Evolutionary conservation across 2,113 vertebrate genomes (phyloP).

Genomic region (Solea senegalensis): DNA sequence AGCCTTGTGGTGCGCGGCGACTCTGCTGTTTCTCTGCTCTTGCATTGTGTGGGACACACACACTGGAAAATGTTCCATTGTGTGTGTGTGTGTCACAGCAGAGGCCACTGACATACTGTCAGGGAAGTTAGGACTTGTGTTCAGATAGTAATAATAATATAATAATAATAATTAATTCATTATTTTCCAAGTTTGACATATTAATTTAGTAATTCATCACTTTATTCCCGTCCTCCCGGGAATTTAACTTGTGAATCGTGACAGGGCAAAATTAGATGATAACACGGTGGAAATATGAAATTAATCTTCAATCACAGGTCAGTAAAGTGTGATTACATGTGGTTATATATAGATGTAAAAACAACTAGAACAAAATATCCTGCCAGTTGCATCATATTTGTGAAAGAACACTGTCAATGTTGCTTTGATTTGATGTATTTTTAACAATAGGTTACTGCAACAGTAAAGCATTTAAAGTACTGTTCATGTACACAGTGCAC

Average conservation of each 20-base stretch:
- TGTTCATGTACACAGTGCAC: neutral
- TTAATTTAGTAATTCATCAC: too few species aligned
- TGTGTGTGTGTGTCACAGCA: slow-evolving; percentile 15
- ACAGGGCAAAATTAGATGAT: neutral
- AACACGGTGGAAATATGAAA: too few species aligned
- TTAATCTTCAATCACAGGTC: neutral
- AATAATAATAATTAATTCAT: too few species aligned
- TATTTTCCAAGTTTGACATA: too few species aligned
- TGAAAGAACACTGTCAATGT: neutral
- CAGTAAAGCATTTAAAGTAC: neutral
- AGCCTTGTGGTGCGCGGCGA: slow-evolving; percentile 52
- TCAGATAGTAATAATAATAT: neutral
- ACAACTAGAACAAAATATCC: neutral
- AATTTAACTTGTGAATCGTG: neutral
- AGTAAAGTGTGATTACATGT: neutral
- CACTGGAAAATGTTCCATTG: slow-evolving; percentile 41
- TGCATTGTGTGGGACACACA: slow-evolving; percentile 31
- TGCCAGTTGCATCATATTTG: neutral
- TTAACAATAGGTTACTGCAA: neutral
- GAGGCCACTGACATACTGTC: slow-evolving; percentile 20
- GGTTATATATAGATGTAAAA: too few species aligned
- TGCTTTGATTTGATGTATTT: neutral
- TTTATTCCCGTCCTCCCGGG: too few species aligned
- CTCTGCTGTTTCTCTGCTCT: slow-evolving; percentile 21
- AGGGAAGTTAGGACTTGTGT: neutral